Percentiles rank a stretch among this genome's conserved stretches.
phyloP scores from a whole-genome alignment of 2,113 vertebrate genomes.

The Mesembrinibis cayennensis region DNA sequence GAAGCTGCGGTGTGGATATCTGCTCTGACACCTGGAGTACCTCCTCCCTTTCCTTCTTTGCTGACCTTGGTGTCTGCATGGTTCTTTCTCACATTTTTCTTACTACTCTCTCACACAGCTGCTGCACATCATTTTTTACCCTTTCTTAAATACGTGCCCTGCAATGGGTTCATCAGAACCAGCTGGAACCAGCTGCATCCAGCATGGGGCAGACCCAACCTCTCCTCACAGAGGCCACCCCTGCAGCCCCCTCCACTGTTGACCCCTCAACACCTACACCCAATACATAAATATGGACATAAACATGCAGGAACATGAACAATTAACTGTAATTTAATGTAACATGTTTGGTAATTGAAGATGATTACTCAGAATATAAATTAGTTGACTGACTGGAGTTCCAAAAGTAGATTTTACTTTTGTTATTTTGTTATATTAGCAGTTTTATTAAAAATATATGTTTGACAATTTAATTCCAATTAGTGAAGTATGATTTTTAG shows the following conservation, averaged over 20 bases:
- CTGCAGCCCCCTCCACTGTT: neutral
- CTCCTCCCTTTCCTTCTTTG: neutral
- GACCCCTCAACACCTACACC: neutral
- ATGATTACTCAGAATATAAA: neutral
- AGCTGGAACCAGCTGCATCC: neutral
- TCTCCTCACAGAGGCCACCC: neutral
- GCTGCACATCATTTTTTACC: neutral
- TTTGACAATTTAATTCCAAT: neutral
- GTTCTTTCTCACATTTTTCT: neutral
- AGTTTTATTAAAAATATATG: neutral
- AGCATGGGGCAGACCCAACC: neutral
- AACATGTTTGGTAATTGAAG: neutral
- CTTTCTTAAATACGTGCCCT: neutral
- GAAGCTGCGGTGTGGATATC: neutral
- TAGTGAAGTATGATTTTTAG: neutral
- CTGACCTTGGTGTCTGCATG: neutral
- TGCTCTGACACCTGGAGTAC: neutral
- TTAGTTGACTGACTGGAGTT: neutral
- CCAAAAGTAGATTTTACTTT: neutral
- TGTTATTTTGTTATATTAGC: neutral
- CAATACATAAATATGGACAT: neutral
- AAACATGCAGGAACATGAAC: neutral
- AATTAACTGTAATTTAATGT: neutral
- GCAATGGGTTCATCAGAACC: rapidly evolving
- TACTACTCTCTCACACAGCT: neutral